Evolutionary conservation across 2,113 vertebrate species (phyloP).

Genomic region (Brevimyrus niger): DNA sequence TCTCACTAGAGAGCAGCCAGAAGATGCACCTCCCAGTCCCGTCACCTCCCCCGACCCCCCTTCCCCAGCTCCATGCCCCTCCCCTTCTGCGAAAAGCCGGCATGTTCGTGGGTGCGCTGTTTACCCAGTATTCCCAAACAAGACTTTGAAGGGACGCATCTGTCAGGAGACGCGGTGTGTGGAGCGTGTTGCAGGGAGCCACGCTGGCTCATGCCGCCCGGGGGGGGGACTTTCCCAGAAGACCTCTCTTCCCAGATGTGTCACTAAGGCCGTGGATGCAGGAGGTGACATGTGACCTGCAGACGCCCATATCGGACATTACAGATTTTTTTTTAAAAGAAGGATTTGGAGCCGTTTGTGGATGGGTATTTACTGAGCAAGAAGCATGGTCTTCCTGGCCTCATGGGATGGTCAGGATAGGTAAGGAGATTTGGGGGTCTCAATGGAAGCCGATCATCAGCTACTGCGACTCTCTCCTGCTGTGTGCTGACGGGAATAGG

Average conservation of each 20-base stretch:
- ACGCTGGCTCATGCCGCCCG: neutral
- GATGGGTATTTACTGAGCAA: neutral
- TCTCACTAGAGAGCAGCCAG: slow-evolving; percentile 4
- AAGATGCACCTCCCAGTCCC: neutral
- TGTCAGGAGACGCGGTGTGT: neutral
- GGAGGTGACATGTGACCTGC: neutral
- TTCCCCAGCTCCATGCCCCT: slow-evolving; percentile 15
- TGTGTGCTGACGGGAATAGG: neutral
- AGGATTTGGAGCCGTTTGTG: neutral
- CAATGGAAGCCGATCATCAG: neutral
- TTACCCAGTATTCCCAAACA: slow-evolving; percentile 36
- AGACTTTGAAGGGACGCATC: neutral
- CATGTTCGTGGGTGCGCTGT: slow-evolving; percentile 42
- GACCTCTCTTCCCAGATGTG: neutral
- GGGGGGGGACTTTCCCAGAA: neutral
- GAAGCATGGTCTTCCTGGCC: slow-evolving; percentile 29
- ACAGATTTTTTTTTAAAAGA: neutral
- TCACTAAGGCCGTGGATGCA: neutral
- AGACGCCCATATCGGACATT: neutral
- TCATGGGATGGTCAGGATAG: slow-evolving; percentile 29
- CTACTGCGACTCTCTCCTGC: neutral
- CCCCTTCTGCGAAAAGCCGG: slow-evolving; percentile 36
- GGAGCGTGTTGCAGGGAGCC: neutral
- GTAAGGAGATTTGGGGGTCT: slow-evolving; percentile 9
- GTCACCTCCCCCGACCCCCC: neutral